Percentiles rank a stretch among this genome's conserved stretches.
Conservation (phyloP, 2,797 vertebrate species). For the Ispidina lecontei region DNA sequence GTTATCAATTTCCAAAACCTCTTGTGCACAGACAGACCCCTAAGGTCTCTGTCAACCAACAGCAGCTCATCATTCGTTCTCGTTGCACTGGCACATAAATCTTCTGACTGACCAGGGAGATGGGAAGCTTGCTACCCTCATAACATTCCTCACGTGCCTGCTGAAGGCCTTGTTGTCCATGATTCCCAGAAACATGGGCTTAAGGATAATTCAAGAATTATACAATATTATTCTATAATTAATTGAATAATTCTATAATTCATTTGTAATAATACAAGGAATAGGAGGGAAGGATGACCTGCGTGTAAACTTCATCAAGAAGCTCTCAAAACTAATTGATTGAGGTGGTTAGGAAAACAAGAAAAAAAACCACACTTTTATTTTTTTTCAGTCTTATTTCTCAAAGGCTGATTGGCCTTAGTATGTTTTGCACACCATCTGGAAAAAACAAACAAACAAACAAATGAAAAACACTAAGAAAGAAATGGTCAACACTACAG, state of each 20-base stretch:
- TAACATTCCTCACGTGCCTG: constrained; percentile 35
- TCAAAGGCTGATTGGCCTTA: background rate
- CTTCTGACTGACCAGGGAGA: constrained; percentile 14
- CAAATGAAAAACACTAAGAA: too few relatives aligned
- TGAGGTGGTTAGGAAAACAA: background rate
- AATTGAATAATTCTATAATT: too few relatives aligned
- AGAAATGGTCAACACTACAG: background rate
- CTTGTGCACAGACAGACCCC: background rate
- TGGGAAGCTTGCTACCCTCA: background rate
- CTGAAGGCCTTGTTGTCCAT: background rate
- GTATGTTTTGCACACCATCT: fast-evolving
- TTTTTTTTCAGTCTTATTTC: background rate
- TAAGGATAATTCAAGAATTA: background rate
- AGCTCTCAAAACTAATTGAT: background rate
- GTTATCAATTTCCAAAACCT: constrained; percentile 26
- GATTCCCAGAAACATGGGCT: background rate
- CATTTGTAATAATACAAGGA: background rate
- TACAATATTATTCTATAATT: background rate
- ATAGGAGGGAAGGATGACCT: background rate
- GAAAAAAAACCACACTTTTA: background rate
- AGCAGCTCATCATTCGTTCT: constrained; percentile 45
- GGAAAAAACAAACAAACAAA: background rate
- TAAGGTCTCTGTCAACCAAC: background rate
- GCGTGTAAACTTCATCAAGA: background rate
- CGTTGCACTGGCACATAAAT: constrained; percentile 41